Conservation (phyloP, 2,888 invertebrate species). For the Halictus ligatus region DNA sequence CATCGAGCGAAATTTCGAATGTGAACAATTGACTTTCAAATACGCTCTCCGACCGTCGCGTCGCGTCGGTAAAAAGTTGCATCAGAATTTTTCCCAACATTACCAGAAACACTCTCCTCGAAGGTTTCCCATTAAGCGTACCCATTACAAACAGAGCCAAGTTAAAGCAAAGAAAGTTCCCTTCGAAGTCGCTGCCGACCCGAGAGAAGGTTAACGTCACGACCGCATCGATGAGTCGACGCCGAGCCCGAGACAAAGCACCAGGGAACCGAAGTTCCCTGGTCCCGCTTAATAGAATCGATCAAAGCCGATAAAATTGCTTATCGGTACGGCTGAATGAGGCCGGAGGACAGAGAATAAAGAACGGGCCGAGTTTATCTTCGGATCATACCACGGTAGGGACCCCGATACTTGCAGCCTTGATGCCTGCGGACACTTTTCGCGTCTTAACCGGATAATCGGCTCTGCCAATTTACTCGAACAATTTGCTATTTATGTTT, state of each 20-base stretch:
- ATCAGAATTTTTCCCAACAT: not conserved
- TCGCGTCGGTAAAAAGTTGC: not conserved
- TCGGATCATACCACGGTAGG: not conserved
- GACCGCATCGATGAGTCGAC: not conserved
- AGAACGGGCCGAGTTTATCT: constrained; percentile 11
- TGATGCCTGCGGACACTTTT: not conserved
- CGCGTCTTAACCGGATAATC: not conserved
- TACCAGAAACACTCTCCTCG: not conserved
- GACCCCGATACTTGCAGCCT: not conserved
- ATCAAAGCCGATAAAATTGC: constrained; percentile 51
- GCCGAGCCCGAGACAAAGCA: constrained; percentile 25
- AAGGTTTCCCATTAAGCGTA: not conserved
- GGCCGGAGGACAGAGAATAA: constrained; percentile 1
- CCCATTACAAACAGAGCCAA: not conserved
- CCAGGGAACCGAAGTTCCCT: constrained; percentile 8
- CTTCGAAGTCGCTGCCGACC: not conserved
- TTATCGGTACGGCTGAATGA: constrained; percentile 40
- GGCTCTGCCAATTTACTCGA: not conserved
- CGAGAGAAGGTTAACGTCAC: constrained; percentile 20
- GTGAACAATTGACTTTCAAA: not conserved
- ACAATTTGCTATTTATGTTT: not conserved
- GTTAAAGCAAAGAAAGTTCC: not conserved
- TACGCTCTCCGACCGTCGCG: not conserved
- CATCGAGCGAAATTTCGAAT: not conserved
- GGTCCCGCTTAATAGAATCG: constrained; percentile 50